These are phyloP conservation scores for Propithecus coquereli DNA, from an alignment of 2,113 vertebrate species.

Conservation along the genomic window DNA sequence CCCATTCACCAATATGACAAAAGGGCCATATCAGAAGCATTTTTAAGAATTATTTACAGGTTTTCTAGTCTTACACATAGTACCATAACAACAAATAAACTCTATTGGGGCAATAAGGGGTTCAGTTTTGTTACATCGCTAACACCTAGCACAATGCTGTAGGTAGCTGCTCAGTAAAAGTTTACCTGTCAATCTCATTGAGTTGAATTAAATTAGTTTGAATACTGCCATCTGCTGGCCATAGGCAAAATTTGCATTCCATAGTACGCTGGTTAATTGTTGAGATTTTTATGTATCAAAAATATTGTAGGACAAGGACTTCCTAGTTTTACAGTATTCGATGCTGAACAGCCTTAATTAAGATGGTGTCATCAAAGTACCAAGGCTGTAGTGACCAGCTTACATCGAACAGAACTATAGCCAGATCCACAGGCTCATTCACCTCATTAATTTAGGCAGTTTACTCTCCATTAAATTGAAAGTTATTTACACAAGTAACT, in stretches of 20 bases:
- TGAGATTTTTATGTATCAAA: neutral
- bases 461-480: neutral
- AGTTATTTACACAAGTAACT: neutral
- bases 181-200: rapidly evolving
- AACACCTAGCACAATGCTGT: neutral
- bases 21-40: neutral
- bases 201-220: neutral
- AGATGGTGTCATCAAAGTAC: neutral
- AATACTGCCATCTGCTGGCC: conserved; percentile 67
- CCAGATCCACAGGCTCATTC: neutral
- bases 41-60: neutral
- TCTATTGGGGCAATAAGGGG: neutral
- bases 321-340: neutral
- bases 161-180: neutral
- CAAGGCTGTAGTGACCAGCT: neutral
- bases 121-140: neutral
- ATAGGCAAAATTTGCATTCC: neutral
- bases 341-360: neutral
- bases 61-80: neutral
- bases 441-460: neutral
- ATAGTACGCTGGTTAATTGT: rapidly evolving
- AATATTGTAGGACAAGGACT: neutral
- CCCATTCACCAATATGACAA: neutral
- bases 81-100: neutral
- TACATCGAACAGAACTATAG: neutral